A percentile compares a stretch with the other conserved stretches of the same genome.
Conservation (phyloP, 2,888 invertebrate genomes). For the Eristalinus aeneus region DNA sequence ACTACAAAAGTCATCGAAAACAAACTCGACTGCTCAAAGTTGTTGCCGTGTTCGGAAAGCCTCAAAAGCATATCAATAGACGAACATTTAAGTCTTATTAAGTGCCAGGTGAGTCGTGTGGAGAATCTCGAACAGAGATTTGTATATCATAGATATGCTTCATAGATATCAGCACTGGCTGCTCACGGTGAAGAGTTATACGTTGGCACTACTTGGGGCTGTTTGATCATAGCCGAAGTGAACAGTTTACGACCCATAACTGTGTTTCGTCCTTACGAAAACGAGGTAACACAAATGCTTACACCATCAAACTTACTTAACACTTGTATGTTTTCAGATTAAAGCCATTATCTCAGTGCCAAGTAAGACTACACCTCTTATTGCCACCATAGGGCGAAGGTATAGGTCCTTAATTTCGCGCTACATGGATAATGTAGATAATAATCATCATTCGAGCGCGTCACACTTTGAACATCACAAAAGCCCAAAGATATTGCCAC, state of each 20-base stretch:
- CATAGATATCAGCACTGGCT: conserved; percentile 82
- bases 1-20: conserved; percentile 85
- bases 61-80: conserved; percentile 95
- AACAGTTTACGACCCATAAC: conserved; percentile 91
- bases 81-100: conserved; percentile 89
- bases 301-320: no score
- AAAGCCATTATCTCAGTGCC: conserved; percentile 84
- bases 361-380: conserved; percentile 80
- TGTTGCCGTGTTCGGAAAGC: conserved; percentile 95
- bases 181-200: conserved; percentile 87
- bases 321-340: conserved; percentile 83
- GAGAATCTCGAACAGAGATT: background rate
- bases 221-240: conserved; percentile 93
- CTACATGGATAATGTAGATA: conserved; percentile 82
- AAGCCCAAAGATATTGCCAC: conserved; percentile 73
- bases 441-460: conserved; percentile 62
- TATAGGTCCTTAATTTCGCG: conserved; percentile 89
- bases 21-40: conserved; percentile 93
- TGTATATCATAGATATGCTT: background rate
- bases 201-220: conserved; percentile 97
- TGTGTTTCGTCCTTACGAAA: conserved; percentile 95
- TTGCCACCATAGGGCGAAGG: conserved; percentile 91
- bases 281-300: conserved; percentile 83
- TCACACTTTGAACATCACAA: conserved; percentile 74
- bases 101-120: conserved; percentile 84